Evolutionary conservation across 2,888 invertebrate genomes (phyloP), one percentile per base, ranked within the genome.

Genomic region (Helicoverpa assulta): DNA sequence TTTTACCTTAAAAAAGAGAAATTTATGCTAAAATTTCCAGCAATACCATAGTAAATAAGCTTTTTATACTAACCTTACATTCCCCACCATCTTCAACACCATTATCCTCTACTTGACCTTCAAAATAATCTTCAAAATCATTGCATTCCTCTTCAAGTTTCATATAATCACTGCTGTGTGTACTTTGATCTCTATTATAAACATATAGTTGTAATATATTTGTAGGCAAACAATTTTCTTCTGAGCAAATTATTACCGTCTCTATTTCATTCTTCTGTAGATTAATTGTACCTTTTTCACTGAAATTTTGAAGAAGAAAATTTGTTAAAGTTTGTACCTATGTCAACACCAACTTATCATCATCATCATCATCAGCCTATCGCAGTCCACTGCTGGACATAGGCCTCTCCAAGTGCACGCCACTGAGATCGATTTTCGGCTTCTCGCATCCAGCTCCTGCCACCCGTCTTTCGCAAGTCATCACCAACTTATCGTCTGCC

Each of bases 221-320:
- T 56, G 60, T 83, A n/a, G 83, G 76, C 5, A 76, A n/a, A 40
- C 94, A 95, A 0, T 72, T 66, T n/a, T 92, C 90, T 43, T 94
- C 91, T 0, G 89, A 70, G 57, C 94, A 94, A 5, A 94, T 56
- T 1, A 89, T 86, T 1, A 88, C 75, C 0, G 87, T 75, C 67
- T 93, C 90, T 6, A 87, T 78, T 33, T 92, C 88, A 47, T 85
- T 92, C 69, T 82, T 85, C 75, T 94, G 92, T 5, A 94, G 76
- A 51, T 93, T 92, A 7, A 93, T 74, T n/a, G 91, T 90, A 0
- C 91, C 92, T 72, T 90, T 92, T 83, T 95, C 94, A 70, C 95
- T 95, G 89, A n/a, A 91, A 91, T 56, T n/a, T 6, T 16, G 5
- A 26, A 16, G 14, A 8, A 33, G 33, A 33, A 33, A 8, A 8